phyloP scores from a whole-genome alignment of 1,140 invertebrate genomes.

The Heliconius hermathena region DNA sequence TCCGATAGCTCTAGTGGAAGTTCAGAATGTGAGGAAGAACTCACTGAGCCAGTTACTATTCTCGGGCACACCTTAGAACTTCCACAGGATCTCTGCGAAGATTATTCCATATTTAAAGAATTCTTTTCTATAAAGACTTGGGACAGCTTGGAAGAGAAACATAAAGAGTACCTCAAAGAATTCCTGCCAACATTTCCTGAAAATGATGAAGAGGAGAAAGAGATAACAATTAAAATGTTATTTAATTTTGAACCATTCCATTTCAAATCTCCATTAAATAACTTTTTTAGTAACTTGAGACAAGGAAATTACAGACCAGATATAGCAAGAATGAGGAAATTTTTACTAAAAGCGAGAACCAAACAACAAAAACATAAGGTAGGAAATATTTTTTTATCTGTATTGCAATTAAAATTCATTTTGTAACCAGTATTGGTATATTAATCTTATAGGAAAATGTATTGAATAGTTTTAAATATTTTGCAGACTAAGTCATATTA shows the following conservation, averaged over 20 bases:
- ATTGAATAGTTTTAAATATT: constrained; percentile 8
- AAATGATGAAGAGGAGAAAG: constrained; percentile 86
- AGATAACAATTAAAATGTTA: constrained; percentile 85
- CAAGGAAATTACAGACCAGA: constrained; percentile 86
- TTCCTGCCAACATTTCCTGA: constrained; percentile 86
- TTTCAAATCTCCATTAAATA: constrained; percentile 86
- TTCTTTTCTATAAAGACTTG: constrained; percentile 85
- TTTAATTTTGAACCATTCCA: constrained; percentile 87
- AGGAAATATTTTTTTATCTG: constrained; percentile 8
- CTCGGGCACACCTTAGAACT: constrained; percentile 81
- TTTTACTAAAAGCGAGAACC: constrained; percentile 70
- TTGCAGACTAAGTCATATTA: constrained; percentile 74
- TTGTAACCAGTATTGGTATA: background rate
- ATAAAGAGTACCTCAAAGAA: constrained; percentile 84
- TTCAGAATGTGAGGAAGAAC: constrained; percentile 80
- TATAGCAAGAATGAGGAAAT: constrained; percentile 83
- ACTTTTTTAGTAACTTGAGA: constrained; percentile 86
- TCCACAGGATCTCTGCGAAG: constrained; percentile 85
- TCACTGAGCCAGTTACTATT: constrained; percentile 79
- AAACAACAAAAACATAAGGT: constrained; percentile 77
- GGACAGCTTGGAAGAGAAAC: constrained; percentile 84
- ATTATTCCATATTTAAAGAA: constrained; percentile 84
- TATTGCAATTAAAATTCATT: background rate
- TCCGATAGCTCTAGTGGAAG: constrained; percentile 70
- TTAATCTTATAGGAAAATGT: constrained; percentile 2